Conservation (phyloP, 2,888 invertebrate species). For the Agrenia bidenticulata region DNA sequence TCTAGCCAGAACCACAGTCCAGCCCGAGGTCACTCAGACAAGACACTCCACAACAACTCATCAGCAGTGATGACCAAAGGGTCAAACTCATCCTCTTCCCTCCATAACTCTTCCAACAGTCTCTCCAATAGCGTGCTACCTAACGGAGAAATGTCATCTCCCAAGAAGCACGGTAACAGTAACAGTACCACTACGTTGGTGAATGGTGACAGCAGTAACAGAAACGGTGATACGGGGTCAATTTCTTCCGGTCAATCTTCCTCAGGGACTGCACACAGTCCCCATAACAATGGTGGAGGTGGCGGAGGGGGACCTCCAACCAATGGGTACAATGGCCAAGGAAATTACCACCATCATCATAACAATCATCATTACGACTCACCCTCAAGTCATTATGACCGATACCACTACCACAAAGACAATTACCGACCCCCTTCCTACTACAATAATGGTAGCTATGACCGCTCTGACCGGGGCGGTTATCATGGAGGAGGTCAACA, state of each 20-base stretch:
- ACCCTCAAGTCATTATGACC: conserved; percentile 35
- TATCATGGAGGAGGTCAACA: conserved; percentile 26
- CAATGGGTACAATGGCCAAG: conserved; percentile 29
- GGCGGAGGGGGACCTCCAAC: too few relatives aligned
- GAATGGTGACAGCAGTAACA: conserved; percentile 17
- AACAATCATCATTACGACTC: conserved; percentile 30
- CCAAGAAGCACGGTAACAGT: conserved; percentile 1
- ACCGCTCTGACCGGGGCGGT: conserved; percentile 15
- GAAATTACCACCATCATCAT: conserved; percentile 16
- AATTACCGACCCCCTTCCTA: conserved; percentile 42
- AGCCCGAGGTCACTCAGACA: conserved; percentile 35
- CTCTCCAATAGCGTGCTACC: conserved; percentile 25
- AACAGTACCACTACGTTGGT: not conserved
- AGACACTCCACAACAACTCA: conserved; percentile 36
- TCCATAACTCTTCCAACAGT: conserved; percentile 37
- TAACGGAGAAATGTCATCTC: conserved; percentile 6
- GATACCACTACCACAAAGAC: conserved; percentile 42
- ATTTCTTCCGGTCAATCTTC: conserved; percentile 17
- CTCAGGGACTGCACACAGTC: conserved; percentile 19
- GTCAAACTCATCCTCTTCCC: conserved; percentile 35
- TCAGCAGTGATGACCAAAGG: conserved; percentile 26
- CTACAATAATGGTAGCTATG: conserved; percentile 34
- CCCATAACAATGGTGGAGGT: conserved; percentile 26
- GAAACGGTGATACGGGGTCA: conserved; percentile 24
- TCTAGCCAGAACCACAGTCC: conserved; percentile 45